These are phyloP conservation scores for Girardinus metallicus DNA, from an alignment of 2,797 vertebrate species.

Conservation along the genomic window DNA sequence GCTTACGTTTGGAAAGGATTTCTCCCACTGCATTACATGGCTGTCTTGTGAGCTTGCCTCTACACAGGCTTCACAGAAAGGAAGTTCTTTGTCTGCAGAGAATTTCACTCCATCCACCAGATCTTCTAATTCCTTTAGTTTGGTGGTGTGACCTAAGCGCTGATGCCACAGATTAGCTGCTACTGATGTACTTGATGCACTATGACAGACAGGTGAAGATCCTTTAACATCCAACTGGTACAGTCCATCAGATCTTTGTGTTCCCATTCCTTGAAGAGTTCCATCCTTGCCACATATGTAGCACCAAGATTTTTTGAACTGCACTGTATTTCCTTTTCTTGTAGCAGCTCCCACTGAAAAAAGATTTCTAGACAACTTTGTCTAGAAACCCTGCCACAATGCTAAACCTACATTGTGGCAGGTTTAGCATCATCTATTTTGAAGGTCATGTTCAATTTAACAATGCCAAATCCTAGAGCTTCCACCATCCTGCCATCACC, in stretches of 20 bases:
- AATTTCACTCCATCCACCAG: too few relatives aligned
- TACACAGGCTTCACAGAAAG: too few relatives aligned
- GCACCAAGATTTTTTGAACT: constrained; percentile 30
- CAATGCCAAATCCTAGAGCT: too few relatives aligned
- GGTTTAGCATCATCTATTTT: not conserved
- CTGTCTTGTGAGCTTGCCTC: too few relatives aligned
- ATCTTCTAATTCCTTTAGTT: too few relatives aligned
- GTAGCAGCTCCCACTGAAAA: not conserved
- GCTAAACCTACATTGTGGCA: too few relatives aligned
- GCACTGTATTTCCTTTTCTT: not conserved
- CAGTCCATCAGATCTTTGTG: constrained; percentile 1
- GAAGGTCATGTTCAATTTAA: not conserved
- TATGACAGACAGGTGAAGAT: constrained; percentile 24
- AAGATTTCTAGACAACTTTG: not conserved
- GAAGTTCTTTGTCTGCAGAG: too few relatives aligned
- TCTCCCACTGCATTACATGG: not conserved
- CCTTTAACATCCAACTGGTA: constrained; percentile 34
- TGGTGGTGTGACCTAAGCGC: constrained; percentile 20
- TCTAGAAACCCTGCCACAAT: too few relatives aligned
- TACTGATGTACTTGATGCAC: constrained; percentile 47
- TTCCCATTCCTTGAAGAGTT: too few relatives aligned
- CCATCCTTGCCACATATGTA: too few relatives aligned
- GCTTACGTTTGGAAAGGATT: not conserved
- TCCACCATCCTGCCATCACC: too few relatives aligned
- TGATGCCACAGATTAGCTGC: constrained; percentile 48